These are phyloP conservation scores for Ispidina lecontei DNA, from an alignment of 2,797 vertebrate species.

Conservation along the genomic window DNA sequence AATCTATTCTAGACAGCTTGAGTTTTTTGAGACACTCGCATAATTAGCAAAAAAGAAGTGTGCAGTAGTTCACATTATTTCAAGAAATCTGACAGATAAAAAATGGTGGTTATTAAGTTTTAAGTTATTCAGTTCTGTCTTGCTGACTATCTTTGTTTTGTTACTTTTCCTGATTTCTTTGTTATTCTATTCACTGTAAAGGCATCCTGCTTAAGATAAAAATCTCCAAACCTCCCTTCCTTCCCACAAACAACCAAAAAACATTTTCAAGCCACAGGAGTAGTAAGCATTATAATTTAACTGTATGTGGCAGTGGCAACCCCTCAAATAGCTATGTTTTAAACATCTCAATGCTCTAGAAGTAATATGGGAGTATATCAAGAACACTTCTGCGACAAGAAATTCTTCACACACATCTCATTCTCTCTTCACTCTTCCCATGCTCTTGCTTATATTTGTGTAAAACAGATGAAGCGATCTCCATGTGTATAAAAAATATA, in stretches of 20 bases:
- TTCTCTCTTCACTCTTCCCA: not conserved
- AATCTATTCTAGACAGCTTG: not conserved
- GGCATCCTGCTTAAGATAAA: not conserved
- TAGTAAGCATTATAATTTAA: conserved; percentile 1
- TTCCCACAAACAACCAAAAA: not conserved
- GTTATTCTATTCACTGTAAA: not conserved
- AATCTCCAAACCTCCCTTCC: not conserved
- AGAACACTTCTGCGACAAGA: not conserved
- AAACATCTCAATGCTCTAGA: not conserved
- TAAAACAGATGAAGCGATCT: not conserved
- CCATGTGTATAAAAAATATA: not conserved
- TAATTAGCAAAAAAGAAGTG: not conserved
- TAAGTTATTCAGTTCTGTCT: not conserved
- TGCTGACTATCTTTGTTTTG: not conserved
- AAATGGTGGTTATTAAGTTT: not conserved
- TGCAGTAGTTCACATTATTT: not conserved
- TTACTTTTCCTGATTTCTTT: not conserved
- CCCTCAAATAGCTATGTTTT: not conserved
- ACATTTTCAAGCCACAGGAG: not conserved
- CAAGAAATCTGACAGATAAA: not conserved
- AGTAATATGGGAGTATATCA: not conserved
- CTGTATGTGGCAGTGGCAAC: not conserved
- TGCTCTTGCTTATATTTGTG: not conserved
- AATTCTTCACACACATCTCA: not conserved
- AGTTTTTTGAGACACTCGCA: not conserved